Evolutionary conservation across 2,888 invertebrate species (phyloP).

Genomic region (Athalia circularis): DNA sequence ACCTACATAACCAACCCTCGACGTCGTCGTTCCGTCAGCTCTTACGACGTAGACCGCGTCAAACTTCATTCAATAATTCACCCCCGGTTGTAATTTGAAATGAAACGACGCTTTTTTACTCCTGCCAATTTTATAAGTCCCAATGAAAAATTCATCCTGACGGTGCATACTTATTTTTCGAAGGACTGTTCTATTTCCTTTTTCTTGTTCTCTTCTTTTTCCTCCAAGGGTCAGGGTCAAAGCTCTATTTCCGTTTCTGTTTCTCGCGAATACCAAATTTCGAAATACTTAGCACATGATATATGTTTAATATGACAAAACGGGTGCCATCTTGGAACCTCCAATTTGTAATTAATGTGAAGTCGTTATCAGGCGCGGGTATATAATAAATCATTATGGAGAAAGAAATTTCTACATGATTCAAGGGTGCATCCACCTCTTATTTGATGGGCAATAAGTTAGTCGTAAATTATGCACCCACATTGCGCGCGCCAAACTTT

Average conservation of each 20-base stretch:
- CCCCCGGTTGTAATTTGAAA: background rate
- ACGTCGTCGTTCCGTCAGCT: slow-evolving; percentile 46
- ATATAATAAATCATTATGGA: no score
- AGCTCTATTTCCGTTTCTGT: background rate
- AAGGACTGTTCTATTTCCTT: background rate
- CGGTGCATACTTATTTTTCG: background rate
- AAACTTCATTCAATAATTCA: slow-evolving; percentile 37
- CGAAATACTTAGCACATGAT: no score
- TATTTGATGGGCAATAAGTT: no score
- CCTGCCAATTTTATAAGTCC: no score
- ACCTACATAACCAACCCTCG: slow-evolving; percentile 60
- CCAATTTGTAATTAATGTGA: no score
- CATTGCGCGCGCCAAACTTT: no score
- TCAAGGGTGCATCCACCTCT: slow-evolving; percentile 24
- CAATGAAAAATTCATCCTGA: background rate
- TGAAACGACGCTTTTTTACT: no score
- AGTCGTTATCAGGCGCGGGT: no score
- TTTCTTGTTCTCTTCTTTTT: background rate
- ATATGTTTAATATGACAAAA: no score
- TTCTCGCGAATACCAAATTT: no score
- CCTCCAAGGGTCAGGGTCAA: background rate
- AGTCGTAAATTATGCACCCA: no score
- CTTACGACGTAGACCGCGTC: slow-evolving; percentile 8
- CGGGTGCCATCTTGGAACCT: no score
- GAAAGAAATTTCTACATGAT: background rate